Evolutionary conservation across 2,888 invertebrate genomes (phyloP).

Genomic region (Stictocephala bisonia): DNA sequence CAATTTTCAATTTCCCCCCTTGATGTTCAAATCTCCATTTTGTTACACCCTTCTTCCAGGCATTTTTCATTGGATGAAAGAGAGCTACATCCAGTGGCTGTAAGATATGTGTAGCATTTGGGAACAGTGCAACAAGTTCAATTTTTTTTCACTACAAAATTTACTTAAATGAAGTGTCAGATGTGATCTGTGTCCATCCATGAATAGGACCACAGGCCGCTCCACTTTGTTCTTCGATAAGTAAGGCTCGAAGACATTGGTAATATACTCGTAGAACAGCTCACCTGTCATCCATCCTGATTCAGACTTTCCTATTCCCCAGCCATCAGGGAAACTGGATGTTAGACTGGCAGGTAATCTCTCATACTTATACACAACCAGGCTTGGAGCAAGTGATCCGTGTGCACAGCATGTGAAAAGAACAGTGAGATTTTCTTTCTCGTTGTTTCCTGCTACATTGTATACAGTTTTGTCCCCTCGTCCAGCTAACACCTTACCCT

Average conservation of each 20-base stretch:
- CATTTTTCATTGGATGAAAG: constrained; percentile 46
- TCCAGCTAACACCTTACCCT: constrained; percentile 46
- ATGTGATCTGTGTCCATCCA: constrained; percentile 64
- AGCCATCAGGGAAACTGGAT: constrained; percentile 56
- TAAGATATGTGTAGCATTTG: constrained; percentile 48
- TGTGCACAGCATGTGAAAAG: constrained; percentile 59
- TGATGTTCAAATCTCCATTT: constrained; percentile 26
- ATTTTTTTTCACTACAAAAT: constrained; percentile 42
- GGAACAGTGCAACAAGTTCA: constrained; percentile 42
- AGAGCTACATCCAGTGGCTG: constrained; percentile 50
- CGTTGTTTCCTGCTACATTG: constrained; percentile 57
- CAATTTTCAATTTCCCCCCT: constrained; percentile 1
- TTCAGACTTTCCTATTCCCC: constrained; percentile 63
- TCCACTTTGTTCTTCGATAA: constrained; percentile 59
- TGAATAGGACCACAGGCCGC: constrained; percentile 63
- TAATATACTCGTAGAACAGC: constrained; percentile 63
- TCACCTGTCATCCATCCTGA: constrained; percentile 65
- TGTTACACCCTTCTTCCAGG: constrained; percentile 37
- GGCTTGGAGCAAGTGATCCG: constrained; percentile 56
- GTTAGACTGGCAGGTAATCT: constrained; percentile 59
- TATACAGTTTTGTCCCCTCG: constrained; percentile 59
- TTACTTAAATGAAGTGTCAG: constrained; percentile 35
- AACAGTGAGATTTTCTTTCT: constrained; percentile 58
- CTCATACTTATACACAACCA: constrained; percentile 60
- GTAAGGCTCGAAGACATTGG: constrained; percentile 63